These are phyloP conservation scores for Drosophila anomelani DNA, from an alignment of 2,888 invertebrate species.

Conservation along the genomic window DNA sequence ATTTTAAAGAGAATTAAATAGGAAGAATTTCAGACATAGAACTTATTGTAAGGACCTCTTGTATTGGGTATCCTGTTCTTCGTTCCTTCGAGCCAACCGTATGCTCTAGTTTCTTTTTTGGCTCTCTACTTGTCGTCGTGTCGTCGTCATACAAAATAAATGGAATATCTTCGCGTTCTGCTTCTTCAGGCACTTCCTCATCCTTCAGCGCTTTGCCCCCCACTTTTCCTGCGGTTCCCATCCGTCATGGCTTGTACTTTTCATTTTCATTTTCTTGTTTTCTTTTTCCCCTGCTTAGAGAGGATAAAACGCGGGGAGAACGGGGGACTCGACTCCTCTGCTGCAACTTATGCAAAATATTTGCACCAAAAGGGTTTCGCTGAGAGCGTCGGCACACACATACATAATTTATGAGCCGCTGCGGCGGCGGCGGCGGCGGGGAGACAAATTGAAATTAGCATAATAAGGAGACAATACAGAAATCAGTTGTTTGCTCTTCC, in stretches of 20 bases:
- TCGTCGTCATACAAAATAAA: conserved; percentile 57
- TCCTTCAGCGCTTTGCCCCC: conserved; percentile 12
- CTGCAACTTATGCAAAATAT: conserved; percentile 49
- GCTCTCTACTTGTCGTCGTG: conserved; percentile 40
- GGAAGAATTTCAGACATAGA: background rate
- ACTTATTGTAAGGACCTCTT: background rate
- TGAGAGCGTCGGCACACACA: conserved; percentile 23
- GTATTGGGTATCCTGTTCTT: conserved; percentile 24
- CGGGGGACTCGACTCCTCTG: background rate
- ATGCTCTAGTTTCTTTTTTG: conserved; percentile 31
- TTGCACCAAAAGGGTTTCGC: conserved; percentile 41
- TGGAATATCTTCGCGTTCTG: conserved; percentile 56
- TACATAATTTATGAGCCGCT: conserved; percentile 18
- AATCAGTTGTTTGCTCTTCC: conserved; percentile 35
- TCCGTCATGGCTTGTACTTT: conserved; percentile 41
- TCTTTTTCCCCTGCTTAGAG: conserved; percentile 10
- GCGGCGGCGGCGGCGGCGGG: background rate
- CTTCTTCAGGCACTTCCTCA: conserved; percentile 38
- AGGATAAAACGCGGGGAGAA: background rate
- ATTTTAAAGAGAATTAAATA: background rate
- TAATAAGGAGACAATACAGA: conserved; percentile 46
- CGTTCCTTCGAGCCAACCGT: conserved; percentile 2
- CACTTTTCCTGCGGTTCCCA: conserved; percentile 41
- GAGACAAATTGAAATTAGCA: conserved; percentile 48
- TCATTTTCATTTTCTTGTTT: conserved; percentile 3